These are phyloP conservation scores for Elanus axillaris DNA, from an alignment of 2,113 vertebrate species.

Conservation along the genomic window DNA sequence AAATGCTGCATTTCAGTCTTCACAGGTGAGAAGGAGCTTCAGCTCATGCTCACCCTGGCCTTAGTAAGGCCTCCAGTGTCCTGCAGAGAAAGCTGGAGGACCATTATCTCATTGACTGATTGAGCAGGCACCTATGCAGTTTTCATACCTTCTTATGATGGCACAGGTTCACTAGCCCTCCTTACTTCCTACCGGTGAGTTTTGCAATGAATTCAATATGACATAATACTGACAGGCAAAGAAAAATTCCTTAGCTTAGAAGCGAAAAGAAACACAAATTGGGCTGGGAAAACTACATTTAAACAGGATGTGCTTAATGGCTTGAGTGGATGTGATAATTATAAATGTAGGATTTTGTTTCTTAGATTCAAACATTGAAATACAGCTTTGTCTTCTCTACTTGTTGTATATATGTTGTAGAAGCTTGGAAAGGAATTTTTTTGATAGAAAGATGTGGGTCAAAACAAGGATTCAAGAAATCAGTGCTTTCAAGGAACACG, in stretches of 20 bases:
- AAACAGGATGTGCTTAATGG: background rate
- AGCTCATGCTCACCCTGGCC: background rate
- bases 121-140: background rate
- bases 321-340: background rate
- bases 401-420: background rate
- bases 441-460: background rate
- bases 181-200: background rate
- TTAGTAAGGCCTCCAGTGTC: background rate
- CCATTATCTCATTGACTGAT: background rate
- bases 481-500: background rate
- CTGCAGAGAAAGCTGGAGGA: background rate
- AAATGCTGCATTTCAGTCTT: background rate
- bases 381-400: background rate
- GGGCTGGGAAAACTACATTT: background rate
- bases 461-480: background rate
- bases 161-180: background rate
- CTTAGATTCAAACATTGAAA: background rate
- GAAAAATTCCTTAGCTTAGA: background rate
- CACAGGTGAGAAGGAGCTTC: background rate
- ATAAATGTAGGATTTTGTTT: background rate
- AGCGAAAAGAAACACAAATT: background rate
- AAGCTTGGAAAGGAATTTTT: background rate
- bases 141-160: background rate
- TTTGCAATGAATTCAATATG: background rate
- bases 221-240: background rate